These are phyloP conservation scores for Cataglyphis rosenhaueri DNA, from an alignment of 2,888 invertebrate species.

Conservation along the genomic window DNA sequence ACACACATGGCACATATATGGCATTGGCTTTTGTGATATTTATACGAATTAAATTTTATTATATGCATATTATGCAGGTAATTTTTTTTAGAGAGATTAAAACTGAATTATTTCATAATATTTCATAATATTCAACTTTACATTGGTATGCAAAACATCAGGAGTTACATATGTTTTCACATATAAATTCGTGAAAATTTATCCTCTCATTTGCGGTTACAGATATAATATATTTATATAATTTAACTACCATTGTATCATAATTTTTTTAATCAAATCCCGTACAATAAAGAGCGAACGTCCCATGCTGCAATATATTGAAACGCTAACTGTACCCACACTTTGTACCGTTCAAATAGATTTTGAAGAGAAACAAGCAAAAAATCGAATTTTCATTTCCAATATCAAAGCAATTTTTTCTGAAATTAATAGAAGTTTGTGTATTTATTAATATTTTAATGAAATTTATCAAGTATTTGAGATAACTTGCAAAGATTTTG, in stretches of 20 bases:
- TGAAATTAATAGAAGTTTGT: slow-evolving; percentile 22
- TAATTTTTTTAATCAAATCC: neutral
- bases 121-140: slow-evolving; percentile 10
- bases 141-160: neutral
- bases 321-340: neutral
- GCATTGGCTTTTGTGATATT: neutral
- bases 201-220: neutral
- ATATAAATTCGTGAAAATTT: slow-evolving; percentile 9
- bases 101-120: slow-evolving; percentile 29
- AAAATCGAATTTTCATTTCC: slow-evolving; percentile 27
- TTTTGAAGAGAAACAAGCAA: slow-evolving; percentile 6
- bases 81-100: neutral
- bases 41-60: neutral
- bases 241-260: neutral
- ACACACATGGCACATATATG: too few species aligned
- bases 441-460: neutral
- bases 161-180: neutral
- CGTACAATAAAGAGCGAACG: neutral
- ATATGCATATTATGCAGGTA: neutral
- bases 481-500: slow-evolving; percentile 12
- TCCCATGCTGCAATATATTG: neutral
- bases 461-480: neutral
- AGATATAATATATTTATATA: neutral
- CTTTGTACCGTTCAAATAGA: neutral
- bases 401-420: slow-evolving; percentile 27